Evolutionary conservation across 2,797 vertebrate species (phyloP), one percentile per base, ranked within the genome.

Genomic region (Epinephelus malabaricus): DNA sequence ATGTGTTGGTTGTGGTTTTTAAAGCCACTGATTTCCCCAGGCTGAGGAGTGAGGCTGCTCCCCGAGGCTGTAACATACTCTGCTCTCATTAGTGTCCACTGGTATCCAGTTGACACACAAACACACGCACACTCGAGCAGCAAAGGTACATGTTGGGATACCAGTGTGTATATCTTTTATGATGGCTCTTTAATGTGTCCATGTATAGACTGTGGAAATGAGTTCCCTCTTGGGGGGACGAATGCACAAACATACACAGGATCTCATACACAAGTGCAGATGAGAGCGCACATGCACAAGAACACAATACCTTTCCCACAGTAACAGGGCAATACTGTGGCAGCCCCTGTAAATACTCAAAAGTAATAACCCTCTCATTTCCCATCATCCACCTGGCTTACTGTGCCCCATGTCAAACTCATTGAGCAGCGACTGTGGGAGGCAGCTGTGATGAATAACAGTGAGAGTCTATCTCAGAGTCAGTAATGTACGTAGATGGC

Each of bases 1-100:
- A 12, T 25, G 67, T 50, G 65, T 8, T 51, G 62, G 40, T 70
- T 30, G 69, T 23, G 62, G 46, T 77, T 72, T 72, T 69, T 75
- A 56, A 73, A 69, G 70, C 56, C 55, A 30, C 56, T 86, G 80
- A 91, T 88, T 89, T 89, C 86, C 86, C 86, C 55, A 66, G 78
- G 76, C 72, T 85, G 40, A 53, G 59, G 34, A 69, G 51, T 13
- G 64, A 71, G 68, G 49, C 76, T 61, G 69, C 50, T 75, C 76
- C 81, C 62, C 1, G 12, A 69, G 67, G 72, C 76, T 46, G 73
- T 3, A 68, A 73, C 83, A 83, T 74, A 56, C 84, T 69, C 72
- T 60, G 67, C 80, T 81, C 80, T 89, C 79, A 89, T 86, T 84
- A 89, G 72, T 73, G 63, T 76, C 70, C 78, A 34, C 14, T 23